phyloP scores from a whole-genome alignment of 2,888 invertebrate genomes.

The Tetropium fuscum region DNA sequence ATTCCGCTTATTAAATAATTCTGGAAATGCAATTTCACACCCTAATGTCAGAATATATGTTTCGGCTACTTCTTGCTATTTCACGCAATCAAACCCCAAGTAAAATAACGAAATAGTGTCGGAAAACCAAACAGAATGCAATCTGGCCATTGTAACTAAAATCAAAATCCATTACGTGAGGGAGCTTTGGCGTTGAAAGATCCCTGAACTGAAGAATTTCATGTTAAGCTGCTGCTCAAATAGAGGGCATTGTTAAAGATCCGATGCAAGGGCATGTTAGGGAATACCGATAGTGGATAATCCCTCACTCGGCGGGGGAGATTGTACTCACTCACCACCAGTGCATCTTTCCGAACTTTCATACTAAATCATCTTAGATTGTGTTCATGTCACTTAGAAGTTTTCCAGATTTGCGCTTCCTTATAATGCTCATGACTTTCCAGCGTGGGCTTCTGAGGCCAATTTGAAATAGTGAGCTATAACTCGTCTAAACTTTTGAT shows the following conservation, averaged over 20 bases:
- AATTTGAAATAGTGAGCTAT: slow-evolving; percentile 4
- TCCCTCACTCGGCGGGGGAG: slow-evolving; percentile 52
- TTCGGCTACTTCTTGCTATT: slow-evolving; percentile 38
- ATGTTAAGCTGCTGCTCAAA: slow-evolving; percentile 58
- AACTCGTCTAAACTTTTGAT: slow-evolving; percentile 11
- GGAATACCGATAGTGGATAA: slow-evolving; percentile 64
- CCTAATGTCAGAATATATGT: slow-evolving; percentile 31
- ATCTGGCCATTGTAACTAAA: slow-evolving; percentile 57
- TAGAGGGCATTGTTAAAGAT: slow-evolving; percentile 52
- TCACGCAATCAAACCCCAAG: slow-evolving; percentile 43
- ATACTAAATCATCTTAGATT: slow-evolving; percentile 53
- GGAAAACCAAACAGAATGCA: slow-evolving; percentile 54
- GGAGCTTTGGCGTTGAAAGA: slow-evolving; percentile 49
- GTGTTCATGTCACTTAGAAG: slow-evolving; percentile 47
- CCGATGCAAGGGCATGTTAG: slow-evolving; percentile 57
- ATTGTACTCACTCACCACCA: slow-evolving; percentile 38
- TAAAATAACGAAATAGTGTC: slow-evolving; percentile 53
- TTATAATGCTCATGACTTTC: slow-evolving; percentile 19
- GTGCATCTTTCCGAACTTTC: slow-evolving; percentile 49
- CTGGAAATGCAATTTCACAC: slow-evolving; percentile 43
- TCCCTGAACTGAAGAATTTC: slow-evolving; percentile 53
- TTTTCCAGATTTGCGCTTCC: slow-evolving; percentile 41
- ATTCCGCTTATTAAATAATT: slow-evolving; percentile 34
- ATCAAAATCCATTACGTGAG: slow-evolving; percentile 64
- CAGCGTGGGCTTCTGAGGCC: slow-evolving; percentile 14